A percentile compares a stretch with the other conserved stretches of the same genome.
These are phyloP conservation scores for Ophion ellenae DNA, from an alignment of 2,888 invertebrate genomes.

Conservation along the genomic window DNA sequence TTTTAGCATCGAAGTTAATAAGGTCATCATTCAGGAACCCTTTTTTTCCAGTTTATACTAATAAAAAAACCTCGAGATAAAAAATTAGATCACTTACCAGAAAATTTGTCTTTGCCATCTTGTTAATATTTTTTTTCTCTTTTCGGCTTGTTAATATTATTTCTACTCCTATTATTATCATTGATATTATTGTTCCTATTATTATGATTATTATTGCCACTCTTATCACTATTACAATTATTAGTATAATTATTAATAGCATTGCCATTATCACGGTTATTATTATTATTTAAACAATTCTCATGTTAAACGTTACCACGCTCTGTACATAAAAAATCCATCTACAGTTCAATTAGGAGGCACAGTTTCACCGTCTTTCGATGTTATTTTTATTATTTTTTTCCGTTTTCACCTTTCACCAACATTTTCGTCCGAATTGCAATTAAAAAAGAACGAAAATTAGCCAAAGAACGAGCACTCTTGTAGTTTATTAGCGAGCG, in stretches of 20 bases:
- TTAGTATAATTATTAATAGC: neutral
- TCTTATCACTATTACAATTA: neutral
- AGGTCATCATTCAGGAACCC: conserved; percentile 25
- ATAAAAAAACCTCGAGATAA: neutral
- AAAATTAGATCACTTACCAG: neutral
- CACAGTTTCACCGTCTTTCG: conserved; percentile 1
- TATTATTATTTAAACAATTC: conserved; percentile 5
- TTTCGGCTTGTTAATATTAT: neutral
- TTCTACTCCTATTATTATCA: neutral
- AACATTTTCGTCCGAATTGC: conserved; percentile 12
- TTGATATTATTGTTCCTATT: neutral
- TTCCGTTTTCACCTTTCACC: neutral
- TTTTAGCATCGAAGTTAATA: conserved; percentile 42
- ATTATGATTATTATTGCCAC: no score
- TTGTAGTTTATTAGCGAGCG: neutral
- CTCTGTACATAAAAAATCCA: conserved; percentile 65
- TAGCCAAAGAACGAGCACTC: conserved; percentile 18
- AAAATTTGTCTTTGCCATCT: neutral
- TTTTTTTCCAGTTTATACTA: neutral
- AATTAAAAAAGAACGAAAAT: conserved; percentile 5
- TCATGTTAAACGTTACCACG: conserved; percentile 21
- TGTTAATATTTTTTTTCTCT: neutral
- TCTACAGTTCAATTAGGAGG: conserved; percentile 50
- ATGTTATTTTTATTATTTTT: neutral
- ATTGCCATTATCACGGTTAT: neutral